Evolutionary conservation across 2,113 vertebrate genomes (phyloP).

Genomic region (Dipodomys merriami): DNA sequence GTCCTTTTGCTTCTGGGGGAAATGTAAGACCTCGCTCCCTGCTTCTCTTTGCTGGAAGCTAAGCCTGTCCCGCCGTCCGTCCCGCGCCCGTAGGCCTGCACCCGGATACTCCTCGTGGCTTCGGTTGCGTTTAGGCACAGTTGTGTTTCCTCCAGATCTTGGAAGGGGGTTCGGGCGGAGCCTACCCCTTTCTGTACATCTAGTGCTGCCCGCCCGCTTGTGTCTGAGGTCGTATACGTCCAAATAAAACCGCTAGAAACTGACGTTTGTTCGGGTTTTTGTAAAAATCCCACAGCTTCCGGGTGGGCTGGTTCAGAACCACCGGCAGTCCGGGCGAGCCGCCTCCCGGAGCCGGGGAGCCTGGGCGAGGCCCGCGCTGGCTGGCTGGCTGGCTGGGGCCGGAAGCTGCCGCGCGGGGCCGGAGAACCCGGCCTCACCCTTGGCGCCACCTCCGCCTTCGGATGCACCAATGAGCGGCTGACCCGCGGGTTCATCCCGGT

Average conservation of each 20-base stretch:
- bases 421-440: background rate
- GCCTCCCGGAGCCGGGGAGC: background rate
- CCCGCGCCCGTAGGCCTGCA: background rate
- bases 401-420: background rate
- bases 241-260: constrained; percentile 82
- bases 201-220: constrained; percentile 72
- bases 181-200: constrained; percentile 65
- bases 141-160: constrained; percentile 34
- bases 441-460: constrained; percentile 60
- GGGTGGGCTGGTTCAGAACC: accelerated
- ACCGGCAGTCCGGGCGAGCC: accelerated
- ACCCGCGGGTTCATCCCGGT: constrained; percentile 53
- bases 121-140: background rate
- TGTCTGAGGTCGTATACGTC: constrained; percentile 82
- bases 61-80: background rate
- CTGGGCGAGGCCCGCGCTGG: background rate
- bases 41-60: constrained; percentile 47
- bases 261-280: background rate
- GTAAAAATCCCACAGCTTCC: background rate
- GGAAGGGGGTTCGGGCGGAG: constrained; percentile 45
- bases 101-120: constrained; percentile 14
- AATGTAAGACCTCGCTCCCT: constrained; percentile 38
- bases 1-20: constrained; percentile 44
- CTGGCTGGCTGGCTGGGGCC: no score
- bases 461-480: constrained; percentile 67